Evolutionary conservation across 2,113 vertebrate genomes (phyloP), one percentile per base, ranked within the genome.

Genomic region (Chrysochloris asiatica): DNA sequence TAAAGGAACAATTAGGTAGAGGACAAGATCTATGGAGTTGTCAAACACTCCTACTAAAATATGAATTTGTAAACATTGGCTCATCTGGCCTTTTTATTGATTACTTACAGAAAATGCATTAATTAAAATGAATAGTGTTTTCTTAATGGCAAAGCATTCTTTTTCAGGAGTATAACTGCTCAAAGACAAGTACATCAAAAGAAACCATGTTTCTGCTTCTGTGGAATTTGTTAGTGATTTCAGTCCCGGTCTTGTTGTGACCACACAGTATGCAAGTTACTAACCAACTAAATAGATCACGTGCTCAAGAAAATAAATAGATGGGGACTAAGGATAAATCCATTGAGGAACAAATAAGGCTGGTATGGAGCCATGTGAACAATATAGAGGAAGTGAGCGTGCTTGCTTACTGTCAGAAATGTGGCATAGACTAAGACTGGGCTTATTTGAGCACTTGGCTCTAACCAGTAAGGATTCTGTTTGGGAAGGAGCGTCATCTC

Each of bases 401-500:
- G 30, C 72, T 36, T 67, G 63, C 63, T 95, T 87, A 79, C 63
- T 83, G 59, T 76, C 10, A 69, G 33, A 78, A 93, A 71, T 65
- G 56, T 6, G 11, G 2, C 10, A 6, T 77, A 50, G 10, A 59
- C 73, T 63, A 86, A 95, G 94, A 95, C 0, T 16, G 77, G 21
- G 65, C 73, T 77, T 0, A 86, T 94, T 81, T 54, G 16, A 71
- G 79, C 50, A 87, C 54, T 94, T 59, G 90, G 78, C 90, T 96
- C 94, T 93, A 72, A 92, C 92, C 95, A 92, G 26, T 52, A 45
- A 93, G 28, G 83, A 88, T 76, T 83, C 83, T 95, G 80, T 19
- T 50, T 47, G 61, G 89, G 90, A 95, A 94, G 96, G 97, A 98
- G 98, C 98, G 98, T 98, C 98, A 98, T 98, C 98, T 99, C 79